Conservation (phyloP, 2,888 invertebrate genomes). For the Mythimna ferrago region DNA sequence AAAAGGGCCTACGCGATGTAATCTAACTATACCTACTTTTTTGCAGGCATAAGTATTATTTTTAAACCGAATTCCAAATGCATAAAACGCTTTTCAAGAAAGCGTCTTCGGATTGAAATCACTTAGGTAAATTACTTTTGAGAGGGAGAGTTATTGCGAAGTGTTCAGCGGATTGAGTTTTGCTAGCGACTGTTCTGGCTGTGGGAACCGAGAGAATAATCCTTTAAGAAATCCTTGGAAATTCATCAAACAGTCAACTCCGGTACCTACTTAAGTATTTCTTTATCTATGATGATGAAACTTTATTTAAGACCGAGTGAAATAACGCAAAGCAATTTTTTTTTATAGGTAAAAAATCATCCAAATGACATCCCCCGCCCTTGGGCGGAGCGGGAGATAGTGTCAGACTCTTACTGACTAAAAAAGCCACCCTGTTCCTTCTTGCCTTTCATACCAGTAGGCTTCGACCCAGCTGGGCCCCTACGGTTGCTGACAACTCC, state of each 20-base stretch:
- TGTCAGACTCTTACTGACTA: too few species aligned
- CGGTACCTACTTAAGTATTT: neutral
- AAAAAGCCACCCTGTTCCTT: too few species aligned
- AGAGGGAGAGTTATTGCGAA: conserved; percentile 11
- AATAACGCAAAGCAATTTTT: neutral
- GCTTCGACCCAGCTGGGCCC: too few species aligned
- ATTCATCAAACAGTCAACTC: neutral
- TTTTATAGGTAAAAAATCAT: too few species aligned
- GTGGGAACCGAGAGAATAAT: conserved; percentile 11
- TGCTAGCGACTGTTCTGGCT: neutral
- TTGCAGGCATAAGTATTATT: neutral
- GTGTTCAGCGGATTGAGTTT: conserved; percentile 13
- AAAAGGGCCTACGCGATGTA: neutral
- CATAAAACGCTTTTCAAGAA: neutral
- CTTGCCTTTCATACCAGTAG: too few species aligned
- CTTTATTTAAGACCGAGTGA: neutral
- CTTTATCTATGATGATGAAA: neutral
- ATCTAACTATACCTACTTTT: too few species aligned
- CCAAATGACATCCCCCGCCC: too few species aligned
- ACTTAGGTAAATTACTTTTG: conserved; percentile 14
- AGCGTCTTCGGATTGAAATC: neutral
- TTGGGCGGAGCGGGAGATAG: too few species aligned
- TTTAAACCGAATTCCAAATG: neutral
- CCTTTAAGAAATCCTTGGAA: conserved; percentile 4
- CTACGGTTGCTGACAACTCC: too few species aligned